A percentile compares a stretch with the other conserved stretches of the same genome.
phyloP scores from a whole-genome alignment of 2,888 invertebrate genomes.

The Sclerodermus sp. region DNA sequence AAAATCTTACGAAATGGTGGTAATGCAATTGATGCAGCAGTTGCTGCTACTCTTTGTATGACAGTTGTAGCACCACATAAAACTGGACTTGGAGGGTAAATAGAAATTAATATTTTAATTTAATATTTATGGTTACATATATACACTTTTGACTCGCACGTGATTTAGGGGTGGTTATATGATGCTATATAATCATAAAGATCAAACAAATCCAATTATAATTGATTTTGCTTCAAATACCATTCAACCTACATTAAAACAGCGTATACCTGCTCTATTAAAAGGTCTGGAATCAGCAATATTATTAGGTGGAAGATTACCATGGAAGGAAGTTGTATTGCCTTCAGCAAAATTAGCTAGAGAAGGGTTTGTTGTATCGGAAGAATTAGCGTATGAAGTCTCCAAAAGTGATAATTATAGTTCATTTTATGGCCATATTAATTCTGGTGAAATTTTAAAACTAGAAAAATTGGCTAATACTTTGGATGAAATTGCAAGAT shows the following conservation, averaged over 20 bases:
- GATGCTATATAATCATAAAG: slow-evolving; percentile 72
- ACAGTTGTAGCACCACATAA: slow-evolving; percentile 73
- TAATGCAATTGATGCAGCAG: slow-evolving; percentile 77
- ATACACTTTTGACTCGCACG: slow-evolving; percentile 4
- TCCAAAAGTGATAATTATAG: slow-evolving; percentile 50
- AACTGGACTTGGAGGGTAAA: slow-evolving; percentile 78
- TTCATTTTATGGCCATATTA: slow-evolving; percentile 55
- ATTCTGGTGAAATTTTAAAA: slow-evolving; percentile 58
- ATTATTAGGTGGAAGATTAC: slow-evolving; percentile 60
- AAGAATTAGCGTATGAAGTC: slow-evolving; percentile 58
- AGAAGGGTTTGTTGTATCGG: slow-evolving; percentile 60
- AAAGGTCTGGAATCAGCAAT: slow-evolving; percentile 65
- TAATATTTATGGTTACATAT: neutral
- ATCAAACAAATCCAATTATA: slow-evolving; percentile 60
- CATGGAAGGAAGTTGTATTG: slow-evolving; percentile 65
- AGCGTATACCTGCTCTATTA: slow-evolving; percentile 63
- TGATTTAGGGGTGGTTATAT: slow-evolving; percentile 71
- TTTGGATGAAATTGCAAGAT: slow-evolving; percentile 59
- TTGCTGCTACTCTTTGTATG: slow-evolving; percentile 74
- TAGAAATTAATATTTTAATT: slow-evolving; percentile 16
- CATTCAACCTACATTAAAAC: slow-evolving; percentile 32
- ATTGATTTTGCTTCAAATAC: slow-evolving; percentile 62
- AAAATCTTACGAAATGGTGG: slow-evolving; percentile 70
- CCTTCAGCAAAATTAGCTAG: slow-evolving; percentile 65
- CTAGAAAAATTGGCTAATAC: slow-evolving; percentile 62